phyloP scores from a whole-genome alignment of 2,113 vertebrate genomes.

The zebrafish (Danio rerio) region GRCz12tu NC_133196.1:48736501-48737000 shows the following conservation, averaged over 20 bases:
- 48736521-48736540: slow-evolving; percentile 47
- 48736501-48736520: slow-evolving; percentile 45
- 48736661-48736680: slow-evolving; percentile 67
- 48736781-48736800: not conserved
- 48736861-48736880: too few species aligned
- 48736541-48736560: slow-evolving; percentile 49
- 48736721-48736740: not conserved
- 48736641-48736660: slow-evolving; percentile 56
- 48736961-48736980: too few species aligned
- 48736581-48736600: slow-evolving; percentile 60
- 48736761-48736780: not conserved
- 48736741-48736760: slow-evolving; percentile 17
- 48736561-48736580: slow-evolving; percentile 55
- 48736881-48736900: too few species aligned
- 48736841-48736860: too few species aligned
- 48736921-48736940: too few species aligned
- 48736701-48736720: slow-evolving; percentile 26
- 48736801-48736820: too few species aligned
- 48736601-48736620: slow-evolving; percentile 60
- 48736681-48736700: slow-evolving; percentile 69
- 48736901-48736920: too few species aligned
- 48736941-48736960: too few species aligned
- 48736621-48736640: slow-evolving; percentile 55
- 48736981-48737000: too few species aligned
- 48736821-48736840: too few species aligned